Percentiles rank a stretch among this genome's conserved stretches.
phyloP scores from a whole-genome alignment of 2,888 invertebrate genomes.

The Lumbricus terrestris region DNA sequence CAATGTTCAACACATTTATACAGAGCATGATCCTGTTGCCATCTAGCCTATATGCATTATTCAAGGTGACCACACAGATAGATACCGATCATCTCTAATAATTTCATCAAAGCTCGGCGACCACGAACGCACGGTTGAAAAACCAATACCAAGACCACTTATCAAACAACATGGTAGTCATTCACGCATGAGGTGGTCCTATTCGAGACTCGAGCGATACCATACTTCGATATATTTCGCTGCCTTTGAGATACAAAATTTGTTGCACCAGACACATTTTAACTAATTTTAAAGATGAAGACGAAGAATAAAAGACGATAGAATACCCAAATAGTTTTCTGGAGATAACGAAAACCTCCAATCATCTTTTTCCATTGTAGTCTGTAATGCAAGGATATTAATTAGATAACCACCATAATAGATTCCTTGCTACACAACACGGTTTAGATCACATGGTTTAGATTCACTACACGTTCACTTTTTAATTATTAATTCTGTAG shows the following conservation, averaged over 20 bases:
- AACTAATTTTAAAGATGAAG: not conserved
- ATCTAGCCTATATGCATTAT: not conserved
- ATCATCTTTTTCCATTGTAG: slow-evolving; percentile 27
- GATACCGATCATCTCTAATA: no score
- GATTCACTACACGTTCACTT: not conserved
- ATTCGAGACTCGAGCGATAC: no score
- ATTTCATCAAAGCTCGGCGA: not conserved
- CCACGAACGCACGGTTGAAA: no score
- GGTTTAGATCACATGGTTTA: no score
- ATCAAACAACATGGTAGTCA: no score
- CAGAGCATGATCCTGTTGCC: not conserved
- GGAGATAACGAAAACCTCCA: slow-evolving; percentile 30
- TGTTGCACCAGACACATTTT: not conserved
- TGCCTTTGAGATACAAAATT: no score
- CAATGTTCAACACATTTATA: not conserved
- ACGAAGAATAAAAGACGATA: not conserved
- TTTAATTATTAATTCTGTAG: not conserved
- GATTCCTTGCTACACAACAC: no score
- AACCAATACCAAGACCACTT: no score
- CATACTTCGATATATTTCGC: no score
- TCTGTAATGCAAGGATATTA: not conserved
- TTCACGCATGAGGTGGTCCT: no score
- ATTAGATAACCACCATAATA: no score
- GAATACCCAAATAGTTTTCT: slow-evolving; percentile 33
- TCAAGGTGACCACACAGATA: not conserved